A percentile compares a stretch with the other conserved stretches of the same genome.
Conservation (phyloP, 2,797 vertebrate genomes). For the Onychomys arenicola region DNA sequence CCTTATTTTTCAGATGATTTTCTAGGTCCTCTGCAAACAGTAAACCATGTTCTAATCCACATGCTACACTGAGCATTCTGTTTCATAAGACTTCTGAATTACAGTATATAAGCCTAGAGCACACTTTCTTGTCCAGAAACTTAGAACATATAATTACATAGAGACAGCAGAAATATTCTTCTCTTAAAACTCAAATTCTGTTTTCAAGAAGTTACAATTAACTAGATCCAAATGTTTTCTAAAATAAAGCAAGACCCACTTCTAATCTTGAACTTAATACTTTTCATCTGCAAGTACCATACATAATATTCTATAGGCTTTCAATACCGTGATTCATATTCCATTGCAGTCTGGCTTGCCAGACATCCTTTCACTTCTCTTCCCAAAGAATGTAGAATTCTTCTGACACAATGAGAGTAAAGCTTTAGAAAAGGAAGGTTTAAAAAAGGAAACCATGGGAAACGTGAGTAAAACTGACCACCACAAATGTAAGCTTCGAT, state of each 20-base stretch:
- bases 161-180: conserved; percentile 44
- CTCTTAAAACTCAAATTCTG: conserved; percentile 33
- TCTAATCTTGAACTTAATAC: conserved; percentile 42
- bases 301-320: neutral
- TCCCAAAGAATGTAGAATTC: conserved; percentile 52
- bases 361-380: neutral
- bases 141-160: conserved; percentile 50
- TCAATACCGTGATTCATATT: neutral
- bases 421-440: conserved; percentile 36
- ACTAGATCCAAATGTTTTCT: conserved; percentile 28
- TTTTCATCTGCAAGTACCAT: conserved; percentile 27
- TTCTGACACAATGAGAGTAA: conserved; percentile 54
- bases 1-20: conserved; percentile 20
- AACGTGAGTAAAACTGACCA: neutral
- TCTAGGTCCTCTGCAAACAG: conserved; percentile 50
- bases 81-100: conserved; percentile 52
- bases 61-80: conserved; percentile 11
- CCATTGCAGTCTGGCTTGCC: neutral
- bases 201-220: conserved; percentile 52
- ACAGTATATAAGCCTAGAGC: conserved; percentile 1
- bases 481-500: neutral
- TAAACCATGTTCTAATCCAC: conserved; percentile 38
- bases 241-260: conserved; percentile 38
- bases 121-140: conserved; percentile 37
- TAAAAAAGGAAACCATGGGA: neutral